Conservation (phyloP, 1,140 invertebrate genomes). For the Physella acuta region DNA sequence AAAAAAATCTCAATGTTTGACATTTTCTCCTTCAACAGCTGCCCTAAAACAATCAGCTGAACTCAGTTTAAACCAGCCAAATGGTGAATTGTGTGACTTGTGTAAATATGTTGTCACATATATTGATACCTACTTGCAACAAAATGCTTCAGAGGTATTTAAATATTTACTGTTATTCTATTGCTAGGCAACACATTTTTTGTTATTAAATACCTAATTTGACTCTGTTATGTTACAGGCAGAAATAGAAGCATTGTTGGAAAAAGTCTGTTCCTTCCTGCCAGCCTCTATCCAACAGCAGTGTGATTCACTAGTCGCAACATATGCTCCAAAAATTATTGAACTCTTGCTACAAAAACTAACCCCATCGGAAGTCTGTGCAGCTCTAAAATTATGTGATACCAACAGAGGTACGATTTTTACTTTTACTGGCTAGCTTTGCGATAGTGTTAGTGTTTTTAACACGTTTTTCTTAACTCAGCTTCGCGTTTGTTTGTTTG, state of each 20-base stretch:
- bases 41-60: no score
- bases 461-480: no score
- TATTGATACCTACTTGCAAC: conserved; percentile 3
- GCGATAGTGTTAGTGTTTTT: no score
- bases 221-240: not conserved
- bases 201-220: no score
- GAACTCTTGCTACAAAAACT: not conserved
- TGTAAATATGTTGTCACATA: conserved; percentile 17
- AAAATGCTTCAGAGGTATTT: conserved; percentile 12
- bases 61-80: not conserved
- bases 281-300: not conserved
- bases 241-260: not conserved
- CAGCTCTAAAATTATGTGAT: not conserved
- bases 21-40: no score
- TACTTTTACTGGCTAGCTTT: no score
- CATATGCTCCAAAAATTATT: not conserved
- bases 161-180: no score
- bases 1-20: no score
- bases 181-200: no score
- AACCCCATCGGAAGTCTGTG: not conserved
- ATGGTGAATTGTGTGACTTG: not conserved
- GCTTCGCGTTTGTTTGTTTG: no score
- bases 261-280: not conserved
- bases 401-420: not conserved
- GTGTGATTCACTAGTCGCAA: not conserved